These are phyloP conservation scores for Takifugu flavidus DNA, from an alignment of 2,113 vertebrate genomes.

Conservation along the genomic window DNA sequence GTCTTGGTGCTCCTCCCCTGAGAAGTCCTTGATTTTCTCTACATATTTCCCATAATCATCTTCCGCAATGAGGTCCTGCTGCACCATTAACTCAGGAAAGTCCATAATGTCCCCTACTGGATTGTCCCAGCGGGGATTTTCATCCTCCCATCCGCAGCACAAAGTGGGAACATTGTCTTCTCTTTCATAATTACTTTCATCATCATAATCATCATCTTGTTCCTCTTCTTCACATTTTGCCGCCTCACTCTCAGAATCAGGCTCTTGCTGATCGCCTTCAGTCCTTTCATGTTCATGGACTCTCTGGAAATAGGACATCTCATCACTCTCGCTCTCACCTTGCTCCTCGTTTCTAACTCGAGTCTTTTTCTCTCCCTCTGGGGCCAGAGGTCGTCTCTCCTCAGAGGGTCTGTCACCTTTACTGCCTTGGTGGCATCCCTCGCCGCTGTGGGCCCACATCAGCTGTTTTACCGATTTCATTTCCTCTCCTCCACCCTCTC, in stretches of 20 bases:
- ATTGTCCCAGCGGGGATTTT: background rate
- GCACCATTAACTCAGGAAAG: constrained; percentile 23
- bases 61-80: constrained; percentile 34
- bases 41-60: constrained; percentile 8
- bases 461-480: constrained; percentile 22
- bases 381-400: constrained; percentile 38
- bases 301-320: constrained; percentile 42
- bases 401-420: constrained; percentile 41
- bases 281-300: constrained; percentile 28
- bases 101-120: constrained; percentile 5
- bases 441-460: constrained; percentile 6
- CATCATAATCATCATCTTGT: constrained; percentile 12
- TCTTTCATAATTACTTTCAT: no score
- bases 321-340: constrained; percentile 35
- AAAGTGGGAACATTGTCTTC: background rate
- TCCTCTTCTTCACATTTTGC: constrained; percentile 4
- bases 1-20: constrained; percentile 69
- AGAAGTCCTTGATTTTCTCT: constrained; percentile 65
- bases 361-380: constrained; percentile 26
- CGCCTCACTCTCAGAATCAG: constrained; percentile 27
- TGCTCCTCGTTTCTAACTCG: constrained; percentile 43
- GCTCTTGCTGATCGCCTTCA: constrained; percentile 23
- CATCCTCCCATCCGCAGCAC: background rate
- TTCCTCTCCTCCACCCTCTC: constrained; percentile 10
- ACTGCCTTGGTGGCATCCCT: constrained; percentile 11